phyloP scores from a whole-genome alignment of 2,888 invertebrate species.

The Patella depressa region DNA sequence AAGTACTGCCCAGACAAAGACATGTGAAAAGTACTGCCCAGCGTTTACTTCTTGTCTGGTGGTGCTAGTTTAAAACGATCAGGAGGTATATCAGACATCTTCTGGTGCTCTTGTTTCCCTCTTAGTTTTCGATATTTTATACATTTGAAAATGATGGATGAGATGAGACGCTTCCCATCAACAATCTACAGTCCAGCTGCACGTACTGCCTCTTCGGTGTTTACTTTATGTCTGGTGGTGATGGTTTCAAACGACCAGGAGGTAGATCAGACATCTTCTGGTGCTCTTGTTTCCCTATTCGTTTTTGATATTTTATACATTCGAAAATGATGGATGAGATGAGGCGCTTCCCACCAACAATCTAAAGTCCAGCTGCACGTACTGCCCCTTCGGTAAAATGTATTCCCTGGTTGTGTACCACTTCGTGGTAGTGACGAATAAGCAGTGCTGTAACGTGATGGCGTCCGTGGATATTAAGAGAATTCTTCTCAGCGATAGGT shows the following conservation, averaged over 20 bases:
- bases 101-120: background rate
- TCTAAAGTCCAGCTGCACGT: constrained; percentile 15
- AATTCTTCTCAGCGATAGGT: constrained; percentile 1
- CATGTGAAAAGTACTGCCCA: background rate
- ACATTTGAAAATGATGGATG: constrained; percentile 13
- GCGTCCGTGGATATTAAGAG: constrained; percentile 9
- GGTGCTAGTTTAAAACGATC: constrained; percentile 10
- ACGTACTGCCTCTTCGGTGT: constrained; percentile 11
- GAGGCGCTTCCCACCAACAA: constrained; percentile 6
- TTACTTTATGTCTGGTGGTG: too few relatives aligned
- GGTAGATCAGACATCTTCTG: constrained; percentile 30
- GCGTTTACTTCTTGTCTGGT: background rate
- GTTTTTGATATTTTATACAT: constrained; percentile 6
- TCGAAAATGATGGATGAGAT: background rate
- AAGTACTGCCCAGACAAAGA: too few relatives aligned
- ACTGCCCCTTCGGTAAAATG: constrained; percentile 16
- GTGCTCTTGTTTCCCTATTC: constrained; percentile 1
- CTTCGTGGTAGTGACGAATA: constrained; percentile 7
- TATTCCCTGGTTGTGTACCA: constrained; percentile 13
- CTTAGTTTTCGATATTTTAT: constrained; percentile 19
- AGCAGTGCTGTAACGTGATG: constrained; percentile 10
- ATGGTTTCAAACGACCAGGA: constrained; percentile 12
- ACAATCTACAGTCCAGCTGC: constrained; percentile 14
- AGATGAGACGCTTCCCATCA: constrained; percentile 16
- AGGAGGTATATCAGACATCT: constrained; percentile 24